phyloP scores from a whole-genome alignment of 1,140 invertebrate genomes.

The Himalopsyche phryganea region DNA sequence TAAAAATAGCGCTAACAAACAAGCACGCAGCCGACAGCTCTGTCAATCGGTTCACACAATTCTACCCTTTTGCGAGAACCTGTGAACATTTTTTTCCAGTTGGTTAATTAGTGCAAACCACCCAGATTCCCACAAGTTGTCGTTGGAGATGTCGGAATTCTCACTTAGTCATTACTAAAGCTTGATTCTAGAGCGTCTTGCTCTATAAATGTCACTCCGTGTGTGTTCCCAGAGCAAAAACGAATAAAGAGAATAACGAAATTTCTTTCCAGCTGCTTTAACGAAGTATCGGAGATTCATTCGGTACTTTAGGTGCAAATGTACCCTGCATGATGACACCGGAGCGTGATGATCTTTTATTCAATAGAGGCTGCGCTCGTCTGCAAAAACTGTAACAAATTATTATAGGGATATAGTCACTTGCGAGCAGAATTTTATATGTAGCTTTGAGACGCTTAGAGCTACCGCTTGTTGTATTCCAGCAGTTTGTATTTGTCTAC shows the following conservation, averaged over 20 bases:
- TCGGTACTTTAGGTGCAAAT: conserved; percentile 30
- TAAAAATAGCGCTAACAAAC: too few species aligned
- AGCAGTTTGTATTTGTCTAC: not conserved
- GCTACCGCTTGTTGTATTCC: not conserved
- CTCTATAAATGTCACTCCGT: conserved; percentile 32
- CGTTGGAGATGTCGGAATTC: conserved; percentile 3
- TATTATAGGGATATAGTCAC: conserved; percentile 22
- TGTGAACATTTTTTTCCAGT: not conserved
- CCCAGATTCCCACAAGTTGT: conserved; percentile 26
- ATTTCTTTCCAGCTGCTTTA: not conserved
- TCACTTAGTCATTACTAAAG: conserved; percentile 6
- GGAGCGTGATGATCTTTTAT: conserved; percentile 28
- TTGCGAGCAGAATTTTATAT: conserved; percentile 21
- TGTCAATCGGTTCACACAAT: too few species aligned
- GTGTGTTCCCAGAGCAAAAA: conserved; percentile 19
- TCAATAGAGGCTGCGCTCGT: conserved; percentile 14
- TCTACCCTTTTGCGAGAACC: too few species aligned
- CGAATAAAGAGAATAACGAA: not conserved
- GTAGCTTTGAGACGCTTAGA: not conserved
- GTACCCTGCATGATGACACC: conserved; percentile 13
- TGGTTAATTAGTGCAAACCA: conserved; percentile 21
- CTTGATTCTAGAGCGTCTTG: conserved; percentile 5
- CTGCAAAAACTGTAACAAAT: conserved; percentile 33
- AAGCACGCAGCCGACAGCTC: too few species aligned
- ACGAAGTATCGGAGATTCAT: conserved; percentile 2